phyloP scores from a whole-genome alignment of 2,113 vertebrate genomes.

The Pangasianodon hypophthalmus region DNA sequence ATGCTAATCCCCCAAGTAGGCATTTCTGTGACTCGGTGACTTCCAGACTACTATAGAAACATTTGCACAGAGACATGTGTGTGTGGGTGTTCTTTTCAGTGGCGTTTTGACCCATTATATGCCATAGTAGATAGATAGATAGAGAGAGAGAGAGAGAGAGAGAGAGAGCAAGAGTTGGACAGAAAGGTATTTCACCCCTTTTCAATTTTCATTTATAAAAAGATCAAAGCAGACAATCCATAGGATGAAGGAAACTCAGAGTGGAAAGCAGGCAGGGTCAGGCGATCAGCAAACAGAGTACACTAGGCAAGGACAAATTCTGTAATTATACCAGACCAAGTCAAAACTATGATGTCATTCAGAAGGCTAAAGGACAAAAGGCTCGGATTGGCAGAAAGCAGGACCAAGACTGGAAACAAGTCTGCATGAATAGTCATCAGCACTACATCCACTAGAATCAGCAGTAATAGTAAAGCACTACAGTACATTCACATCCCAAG shows the following conservation, averaged over 20 bases:
- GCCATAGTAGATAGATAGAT: not conserved
- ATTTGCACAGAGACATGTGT: not conserved
- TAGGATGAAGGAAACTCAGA: not conserved
- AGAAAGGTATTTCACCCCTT: not conserved
- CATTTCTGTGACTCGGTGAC: not conserved
- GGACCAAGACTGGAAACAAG: not conserved
- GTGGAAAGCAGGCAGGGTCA: not conserved
- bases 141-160: not conserved
- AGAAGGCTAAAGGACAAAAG: not conserved
- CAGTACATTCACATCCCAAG: not conserved
- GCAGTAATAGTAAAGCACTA: not conserved
- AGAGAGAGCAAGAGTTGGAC: not conserved
- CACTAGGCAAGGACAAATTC: not conserved
- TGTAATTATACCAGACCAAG: not conserved
- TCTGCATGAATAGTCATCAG: not conserved
- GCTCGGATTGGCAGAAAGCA: not conserved
- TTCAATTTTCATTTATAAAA: not conserved
- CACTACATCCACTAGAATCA: not conserved
- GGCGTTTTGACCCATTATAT: not conserved
- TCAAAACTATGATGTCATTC: not conserved
- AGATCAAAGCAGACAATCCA: not conserved
- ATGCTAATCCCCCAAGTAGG: not conserved
- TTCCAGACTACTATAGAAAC: not conserved
- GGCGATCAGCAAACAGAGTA: not conserved
- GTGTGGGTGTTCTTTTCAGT: not conserved